Evolutionary conservation across 2,113 vertebrate species (phyloP).

Genomic region (Rhipidura dahli): DNA sequence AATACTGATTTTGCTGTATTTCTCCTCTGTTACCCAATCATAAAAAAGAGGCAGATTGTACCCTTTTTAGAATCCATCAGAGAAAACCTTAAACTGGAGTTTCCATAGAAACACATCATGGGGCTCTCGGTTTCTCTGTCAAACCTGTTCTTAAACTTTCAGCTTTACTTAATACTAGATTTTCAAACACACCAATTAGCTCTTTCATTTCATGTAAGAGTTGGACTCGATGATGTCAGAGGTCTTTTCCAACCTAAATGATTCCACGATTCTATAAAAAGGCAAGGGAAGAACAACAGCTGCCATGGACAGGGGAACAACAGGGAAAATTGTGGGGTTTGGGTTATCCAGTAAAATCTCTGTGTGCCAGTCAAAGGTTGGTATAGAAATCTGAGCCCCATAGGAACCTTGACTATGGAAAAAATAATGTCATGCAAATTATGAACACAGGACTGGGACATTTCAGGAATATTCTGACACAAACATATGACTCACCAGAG

Average conservation of each 20-base stretch:
- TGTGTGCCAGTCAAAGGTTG: neutral
- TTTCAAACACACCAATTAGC: neutral
- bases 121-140: neutral
- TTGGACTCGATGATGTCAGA: neutral
- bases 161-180: conserved; percentile 6
- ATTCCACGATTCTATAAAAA: neutral
- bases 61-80: conserved; percentile 42
- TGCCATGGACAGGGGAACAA: neutral
- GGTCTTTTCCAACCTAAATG: neutral
- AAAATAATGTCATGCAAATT: neutral
- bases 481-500: neutral
- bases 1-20: conserved; percentile 19
- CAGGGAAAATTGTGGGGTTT: neutral
- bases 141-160: conserved; percentile 52
- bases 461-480: neutral
- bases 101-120: conserved; percentile 58
- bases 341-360: neutral
- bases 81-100: conserved; percentile 47
- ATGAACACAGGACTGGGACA: neutral
- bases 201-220: neutral
- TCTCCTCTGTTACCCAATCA: conserved; percentile 21
- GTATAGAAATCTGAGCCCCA: neutral
- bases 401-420: neutral
- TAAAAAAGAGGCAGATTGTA: conserved; percentile 1
- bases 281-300: neutral